Conservation (phyloP, 1,140 invertebrate species). For the Plutomurus gul region DNA sequence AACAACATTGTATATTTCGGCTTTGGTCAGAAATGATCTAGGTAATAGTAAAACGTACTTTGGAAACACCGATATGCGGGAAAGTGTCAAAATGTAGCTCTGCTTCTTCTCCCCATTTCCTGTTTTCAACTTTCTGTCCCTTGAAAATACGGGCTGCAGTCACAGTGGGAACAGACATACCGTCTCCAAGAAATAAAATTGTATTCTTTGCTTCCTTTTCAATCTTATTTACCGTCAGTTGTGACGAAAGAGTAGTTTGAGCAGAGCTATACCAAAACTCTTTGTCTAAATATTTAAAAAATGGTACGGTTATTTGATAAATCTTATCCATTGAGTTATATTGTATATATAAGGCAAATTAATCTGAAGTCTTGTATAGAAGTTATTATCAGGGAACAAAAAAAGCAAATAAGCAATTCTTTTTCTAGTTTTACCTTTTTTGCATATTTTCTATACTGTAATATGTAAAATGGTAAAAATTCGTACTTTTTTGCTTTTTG, state of each 20-base stretch:
- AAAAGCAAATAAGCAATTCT: no score
- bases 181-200: slow-evolving; percentile 76
- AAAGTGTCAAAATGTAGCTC: slow-evolving; percentile 76
- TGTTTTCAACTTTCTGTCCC: slow-evolving; percentile 63
- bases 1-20: background rate
- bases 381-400: no score
- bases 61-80: slow-evolving; percentile 67
- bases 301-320: background rate
- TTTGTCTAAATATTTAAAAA: no score
- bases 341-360: background rate
- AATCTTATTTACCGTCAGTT: background rate
- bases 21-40: background rate
- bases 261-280: slow-evolving; percentile 21
- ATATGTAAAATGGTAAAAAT: no score
- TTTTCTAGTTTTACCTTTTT: no score
- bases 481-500: no score
- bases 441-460: no score
- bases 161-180: slow-evolving; percentile 70
- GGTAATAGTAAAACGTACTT: slow-evolving; percentile 60
- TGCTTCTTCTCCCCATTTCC: slow-evolving; percentile 64
- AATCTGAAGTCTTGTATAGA: no score
- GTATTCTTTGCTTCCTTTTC: slow-evolving; percentile 67
- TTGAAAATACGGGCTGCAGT: slow-evolving; percentile 54
- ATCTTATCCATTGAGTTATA: background rate
- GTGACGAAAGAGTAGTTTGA: background rate